Evolutionary conservation across 2,113 vertebrate species (phyloP).

Genomic region (Ia io): DNA sequence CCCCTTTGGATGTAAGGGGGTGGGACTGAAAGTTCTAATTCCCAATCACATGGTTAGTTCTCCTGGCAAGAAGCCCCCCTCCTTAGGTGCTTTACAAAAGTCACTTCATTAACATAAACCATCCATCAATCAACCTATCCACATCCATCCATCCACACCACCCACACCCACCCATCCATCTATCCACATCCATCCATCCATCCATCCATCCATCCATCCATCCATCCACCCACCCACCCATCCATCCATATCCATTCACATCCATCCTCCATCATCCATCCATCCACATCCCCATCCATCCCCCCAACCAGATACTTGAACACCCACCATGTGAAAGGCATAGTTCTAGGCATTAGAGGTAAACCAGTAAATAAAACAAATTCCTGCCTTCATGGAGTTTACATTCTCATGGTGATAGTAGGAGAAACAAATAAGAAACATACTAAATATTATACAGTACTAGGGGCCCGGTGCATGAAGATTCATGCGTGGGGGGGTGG

Average conservation of each 20-base stretch:
- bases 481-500: too few species aligned
- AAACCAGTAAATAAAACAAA: not conserved
- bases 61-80: not conserved
- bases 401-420: not conserved
- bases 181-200: too few species aligned
- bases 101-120: not conserved
- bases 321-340: not conserved
- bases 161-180: too few species aligned
- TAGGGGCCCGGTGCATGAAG: too few species aligned
- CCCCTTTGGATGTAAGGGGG: not conserved
- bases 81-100: not conserved
- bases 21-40: not conserved
- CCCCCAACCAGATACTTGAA: not conserved
- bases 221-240: not conserved
- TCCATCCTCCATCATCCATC: not conserved
- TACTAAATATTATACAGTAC: not conserved
- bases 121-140: not conserved
- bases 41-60: not conserved
- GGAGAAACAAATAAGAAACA: not conserved
- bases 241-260: too few species aligned
- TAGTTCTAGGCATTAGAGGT: not conserved
- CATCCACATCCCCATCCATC: not conserved
- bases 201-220: too few species aligned
- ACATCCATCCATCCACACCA: too few species aligned
- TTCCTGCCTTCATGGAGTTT: not conserved